Base-by-base conservation (phyloP, 2,888 invertebrate species). In the Protonemura montana region DNA sequence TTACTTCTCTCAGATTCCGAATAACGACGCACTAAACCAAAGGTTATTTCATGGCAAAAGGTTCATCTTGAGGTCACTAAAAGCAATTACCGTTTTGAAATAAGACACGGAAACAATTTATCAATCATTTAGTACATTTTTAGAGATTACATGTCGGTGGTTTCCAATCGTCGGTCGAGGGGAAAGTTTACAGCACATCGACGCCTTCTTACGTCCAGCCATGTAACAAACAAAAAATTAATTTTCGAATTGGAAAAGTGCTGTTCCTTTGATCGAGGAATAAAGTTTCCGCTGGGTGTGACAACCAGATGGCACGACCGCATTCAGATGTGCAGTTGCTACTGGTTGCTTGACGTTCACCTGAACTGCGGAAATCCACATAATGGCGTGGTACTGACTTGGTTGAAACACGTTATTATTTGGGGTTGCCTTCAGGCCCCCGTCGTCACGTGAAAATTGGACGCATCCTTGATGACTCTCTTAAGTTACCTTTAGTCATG, bases 401-500 rank as follows among this genome's bases (percentile, higher is more conserved):
- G 41, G 41, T 41, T 41, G 41, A 2, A 21, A 59, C 16, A 59
- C 21, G 59, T 59, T 59, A 59, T 59, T 59, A 59, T 59, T 59
- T 59, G 59, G 59, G 59, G 59, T 21, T 59, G 59, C 59, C 59
- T 59, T 59, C 59, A 13, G 59, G 59, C 6, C 59, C 59, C 13
- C 59, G 59, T 59, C 59, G 59, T 21, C 21, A 59, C 21, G 16
- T 59, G 59, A 59, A 59, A 59, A 59, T 21, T 59, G 59, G 59
- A 59, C 59, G 13, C 59, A 59, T 59, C 59, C 59, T 13, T 59
- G 59, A 59, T 59, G 59, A 59, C 59, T 59, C 59, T 59, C 6
- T 59, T 59, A n/a, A 59, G 16, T 59, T 59, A 59, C 59, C 59
- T 59, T 59, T 59, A 59, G 59, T 59, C 59, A 59, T 59, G 59